Evolutionary conservation across 2,888 invertebrate species (phyloP).

Genomic region (Epinotia demarniana): DNA sequence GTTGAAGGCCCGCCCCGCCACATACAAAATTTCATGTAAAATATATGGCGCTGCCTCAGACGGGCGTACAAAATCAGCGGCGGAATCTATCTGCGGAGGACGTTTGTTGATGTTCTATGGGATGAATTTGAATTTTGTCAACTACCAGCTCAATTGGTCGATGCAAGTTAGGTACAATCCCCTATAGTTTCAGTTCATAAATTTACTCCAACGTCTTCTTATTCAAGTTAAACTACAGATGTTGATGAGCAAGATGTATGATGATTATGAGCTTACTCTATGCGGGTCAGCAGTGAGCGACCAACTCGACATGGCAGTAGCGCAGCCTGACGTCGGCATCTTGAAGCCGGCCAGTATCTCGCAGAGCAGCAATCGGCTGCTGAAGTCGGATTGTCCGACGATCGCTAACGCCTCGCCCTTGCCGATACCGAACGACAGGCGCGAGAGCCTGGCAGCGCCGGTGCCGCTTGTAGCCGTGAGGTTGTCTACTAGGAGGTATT

Average conservation of each 20-base stretch:
- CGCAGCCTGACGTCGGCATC: constrained; percentile 58
- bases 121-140: too few relatives aligned
- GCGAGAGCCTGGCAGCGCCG: constrained; percentile 52
- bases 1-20: too few relatives aligned
- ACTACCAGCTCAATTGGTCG: too few relatives aligned
- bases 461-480: constrained; percentile 54
- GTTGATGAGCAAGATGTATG: background rate
- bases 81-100: too few relatives aligned
- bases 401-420: constrained; percentile 70
- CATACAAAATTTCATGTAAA: too few relatives aligned
- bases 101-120: too few relatives aligned
- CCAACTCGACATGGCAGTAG: constrained; percentile 66
- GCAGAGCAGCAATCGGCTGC: constrained; percentile 61
- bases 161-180: too few relatives aligned
- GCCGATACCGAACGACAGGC: constrained; percentile 65
- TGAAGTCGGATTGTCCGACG: constrained; percentile 66
- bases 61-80: too few relatives aligned
- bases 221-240: background rate
- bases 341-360: constrained; percentile 66
- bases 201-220: too few relatives aligned
- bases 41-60: too few relatives aligned
- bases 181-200: too few relatives aligned
- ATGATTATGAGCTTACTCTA: constrained; percentile 52
- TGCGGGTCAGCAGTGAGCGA: constrained; percentile 57
- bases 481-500: constrained; percentile 62